Base-by-base conservation (phyloP, 2,113 vertebrate genomes). In the Vidua macroura region DNA sequence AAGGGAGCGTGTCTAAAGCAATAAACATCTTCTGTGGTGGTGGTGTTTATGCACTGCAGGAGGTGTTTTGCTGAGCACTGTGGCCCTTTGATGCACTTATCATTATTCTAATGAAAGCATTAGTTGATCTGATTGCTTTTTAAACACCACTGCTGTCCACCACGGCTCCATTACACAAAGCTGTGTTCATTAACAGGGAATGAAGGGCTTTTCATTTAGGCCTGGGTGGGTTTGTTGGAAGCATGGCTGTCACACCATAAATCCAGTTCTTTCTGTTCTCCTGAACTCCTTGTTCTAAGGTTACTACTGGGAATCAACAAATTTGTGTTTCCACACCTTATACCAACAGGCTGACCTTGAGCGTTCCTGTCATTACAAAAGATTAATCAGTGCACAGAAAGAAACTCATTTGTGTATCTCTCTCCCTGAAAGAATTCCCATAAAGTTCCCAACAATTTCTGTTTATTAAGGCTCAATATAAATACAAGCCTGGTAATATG, bases 11-110 rank as follows among this genome's bases (percentile, higher is more conserved):
- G 90, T 95, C 95, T 74, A 86, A 96, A 96, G 96, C 90, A 96
- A 96, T 96, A 97, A 97, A 96, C 94, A 93, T 83, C 96, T 97
- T 96, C 95, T 81, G 85, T 95, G 92, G 95, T 97, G 86, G 77
- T 44, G 95, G 73, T 97, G 86, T 88, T 95, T 95, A 83, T 83
- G 83, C 93, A 62, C 93, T 88, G 86, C 92, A 91, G 96, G 85
- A 96, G 83, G 94, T 49, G 9, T 79, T 95, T 56, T 88, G 72
- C 93, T 87, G 84, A 68, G 73, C 46, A 31, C 46, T 44, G 63
- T 88, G 92, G 48, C 81, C 88, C 95, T 97, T 97, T 97, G 97
- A 97, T 96, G 96, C 88, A 87, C 73, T 93, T 95, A 95, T 69
- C 85, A 74, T 95, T 94, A 97, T 91, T 94, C 72, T 96, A 97